A percentile compares a stretch with the other conserved stretches of the same genome.
phyloP scores from a whole-genome alignment of 2,113 vertebrate species.

The Muntiacus reevesi region DNA sequence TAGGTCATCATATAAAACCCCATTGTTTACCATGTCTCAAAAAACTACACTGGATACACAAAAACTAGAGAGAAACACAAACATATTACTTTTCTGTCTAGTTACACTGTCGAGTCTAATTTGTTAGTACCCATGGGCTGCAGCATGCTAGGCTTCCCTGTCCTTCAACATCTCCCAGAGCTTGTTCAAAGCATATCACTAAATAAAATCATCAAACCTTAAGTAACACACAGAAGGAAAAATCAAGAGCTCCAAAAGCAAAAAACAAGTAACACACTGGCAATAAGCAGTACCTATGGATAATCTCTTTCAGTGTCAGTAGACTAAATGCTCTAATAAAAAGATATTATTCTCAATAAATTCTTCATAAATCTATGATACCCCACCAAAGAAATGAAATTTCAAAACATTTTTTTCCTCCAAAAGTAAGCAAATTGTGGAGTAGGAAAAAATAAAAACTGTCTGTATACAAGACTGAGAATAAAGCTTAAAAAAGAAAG shows the following conservation, averaged over 20 bases:
- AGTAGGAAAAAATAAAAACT: not conserved
- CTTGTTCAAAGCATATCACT: not conserved
- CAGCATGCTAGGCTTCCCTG: not conserved
- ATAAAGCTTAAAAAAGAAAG: not conserved
- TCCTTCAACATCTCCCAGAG: not conserved
- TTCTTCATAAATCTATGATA: not conserved
- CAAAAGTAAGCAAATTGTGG: not conserved
- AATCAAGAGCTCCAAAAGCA: not conserved
- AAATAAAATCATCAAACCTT: not conserved
- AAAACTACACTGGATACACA: not conserved
- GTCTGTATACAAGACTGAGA: not conserved
- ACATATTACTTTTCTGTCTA: not conserved
- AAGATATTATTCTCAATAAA: not conserved
- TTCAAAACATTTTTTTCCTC: not conserved
- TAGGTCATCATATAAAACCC: not conserved
- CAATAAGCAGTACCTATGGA: not conserved
- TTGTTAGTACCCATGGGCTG: not conserved
- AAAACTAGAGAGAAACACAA: not conserved
- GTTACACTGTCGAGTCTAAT: not conserved
- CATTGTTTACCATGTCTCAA: not conserved
- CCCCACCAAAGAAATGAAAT: not conserved
- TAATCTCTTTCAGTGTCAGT: not conserved
- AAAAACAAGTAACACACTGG: not conserved
- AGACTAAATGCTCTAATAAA: not conserved
- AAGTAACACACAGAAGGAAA: not conserved